Evolutionary conservation across 2,113 vertebrate species (phyloP), one percentile per base, ranked within the genome.

Genomic region (Tylochromis polylepis): DNA sequence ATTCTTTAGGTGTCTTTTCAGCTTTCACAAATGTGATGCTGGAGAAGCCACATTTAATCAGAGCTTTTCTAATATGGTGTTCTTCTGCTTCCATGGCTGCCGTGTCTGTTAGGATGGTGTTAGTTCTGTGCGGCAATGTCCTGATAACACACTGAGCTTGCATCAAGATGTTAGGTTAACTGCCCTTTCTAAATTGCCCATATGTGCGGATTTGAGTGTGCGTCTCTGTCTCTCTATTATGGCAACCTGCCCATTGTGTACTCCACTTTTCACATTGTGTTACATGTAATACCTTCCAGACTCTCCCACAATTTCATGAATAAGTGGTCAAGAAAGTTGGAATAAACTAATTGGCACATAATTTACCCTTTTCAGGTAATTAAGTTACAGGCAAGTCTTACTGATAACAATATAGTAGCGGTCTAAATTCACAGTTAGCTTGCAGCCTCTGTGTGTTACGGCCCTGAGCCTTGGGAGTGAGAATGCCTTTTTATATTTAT

Each of bases 251-350:
- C 34, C 2, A 14, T 34, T 14, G 60, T 2, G 20, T 38, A 38
- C 34, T 65, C 60, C 60, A 65, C 34, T 20, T 8, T 22, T 22
- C 60, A 22, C 0, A 5, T 20, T 38, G 20, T 0, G 6, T 65
- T 12, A 22, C 31, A n/a, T 65, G 18, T 12, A 11, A 65, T 1
- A 0, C 11, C 20, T 34, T 65, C 36, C 20, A 38, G 1, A 38
- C 60, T 18, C 20, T 34, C 34, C 20, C 20, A 14, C 60, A 36
- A 22, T 18, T n/a, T n/a, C 0, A 8, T 0, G 60, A 36, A 38
- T 22, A 3, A n/a, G 60, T 1, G 34, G 34, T 38, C 1, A 22
- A 7, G 0, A 38, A n/a, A 65, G 20, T 34, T 34, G 1, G 34
- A 65, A 65, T 38, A 62, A 62, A 62, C 11, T 11, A 36, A 20